Base-by-base conservation (phyloP, 2,113 vertebrate genomes). In the Nipponia nippon region DNA sequence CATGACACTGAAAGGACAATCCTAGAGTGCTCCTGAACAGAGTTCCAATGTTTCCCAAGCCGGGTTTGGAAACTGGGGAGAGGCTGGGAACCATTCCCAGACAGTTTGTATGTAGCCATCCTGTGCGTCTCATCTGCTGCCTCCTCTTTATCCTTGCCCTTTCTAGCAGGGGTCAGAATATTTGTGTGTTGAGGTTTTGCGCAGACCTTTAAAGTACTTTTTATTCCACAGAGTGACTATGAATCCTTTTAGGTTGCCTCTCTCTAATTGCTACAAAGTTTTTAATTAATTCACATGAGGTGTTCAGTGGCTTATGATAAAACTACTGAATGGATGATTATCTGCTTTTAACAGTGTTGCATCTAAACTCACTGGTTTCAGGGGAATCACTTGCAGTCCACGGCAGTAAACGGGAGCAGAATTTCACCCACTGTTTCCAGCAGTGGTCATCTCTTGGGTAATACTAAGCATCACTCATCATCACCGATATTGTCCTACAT, bases 251-350 rank as follows among this genome's bases (percentile, higher is more conserved):
- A 73, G 8, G 4, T 52, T 80, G 14, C 4, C 6, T 49, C 10
- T 83, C 21, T 42, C 15, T 63, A 50, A 21, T 67, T 59, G 4
- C 3, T 75, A 13, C 34, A 85, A 46, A 1, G 1, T 47, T 92
- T 59, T 87, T 47, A 67, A 42, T 46, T n/a, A 46, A 80, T 44
- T 82, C 38, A 46, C 6, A 30, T 16, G 21, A 79, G 36, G 15
- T 18, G 1, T 71, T 69, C 0, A 0, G 25, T 59, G 59, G 21
- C 6, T 70, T 78, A 42, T 22, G 19, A 46, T n/a, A 29, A 90
- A 90, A 46, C 15, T 63, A 23, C 17, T 42, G 29, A 71, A 59
- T 22, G 17, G 19, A 32, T 44, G n/a, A 42, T 25, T 21, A 29
- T 6, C 47, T 82, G 21, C 16, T 87, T 84, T 76, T 80, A 77